These are phyloP conservation scores for Gymnoscopelus braueri DNA, from an alignment of 2,797 vertebrate species.

Conservation along the genomic window DNA sequence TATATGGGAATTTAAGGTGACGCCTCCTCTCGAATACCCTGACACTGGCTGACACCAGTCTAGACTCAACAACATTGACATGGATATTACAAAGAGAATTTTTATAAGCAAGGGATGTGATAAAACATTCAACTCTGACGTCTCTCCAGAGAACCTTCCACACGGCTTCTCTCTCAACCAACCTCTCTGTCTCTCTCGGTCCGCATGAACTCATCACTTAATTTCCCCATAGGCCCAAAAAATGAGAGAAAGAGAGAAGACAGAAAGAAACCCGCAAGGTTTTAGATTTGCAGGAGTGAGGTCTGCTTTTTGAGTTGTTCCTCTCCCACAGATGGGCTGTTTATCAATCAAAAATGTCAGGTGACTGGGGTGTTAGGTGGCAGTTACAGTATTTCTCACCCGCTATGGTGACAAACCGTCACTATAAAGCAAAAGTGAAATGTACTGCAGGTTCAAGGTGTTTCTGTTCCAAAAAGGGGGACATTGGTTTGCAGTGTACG, in stretches of 20 bases:
- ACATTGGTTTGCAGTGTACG: no score
- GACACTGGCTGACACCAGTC: background rate
- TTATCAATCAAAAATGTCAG: constrained; percentile 10
- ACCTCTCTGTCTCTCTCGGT: constrained; percentile 41
- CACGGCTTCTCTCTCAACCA: constrained; percentile 49
- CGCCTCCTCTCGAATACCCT: constrained; percentile 14
- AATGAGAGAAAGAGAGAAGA: constrained; percentile 51
- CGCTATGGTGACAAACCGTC: constrained; percentile 6
- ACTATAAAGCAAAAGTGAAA: background rate
- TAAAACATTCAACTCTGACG: constrained; percentile 62
- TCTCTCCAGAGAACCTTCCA: constrained; percentile 57
- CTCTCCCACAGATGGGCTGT: constrained; percentile 39
- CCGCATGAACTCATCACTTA: constrained; percentile 72
- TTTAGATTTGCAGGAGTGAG: constrained; percentile 58
- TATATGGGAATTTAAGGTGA: constrained; percentile 28
- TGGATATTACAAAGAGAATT: constrained; percentile 22
- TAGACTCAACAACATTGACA: constrained; percentile 12
- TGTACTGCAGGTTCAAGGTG: no score
- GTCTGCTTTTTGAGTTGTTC: constrained; percentile 23
- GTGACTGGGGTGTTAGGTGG: constrained; percentile 8
- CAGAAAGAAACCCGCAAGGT: constrained; percentile 56
- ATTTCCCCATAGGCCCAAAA: constrained; percentile 70
- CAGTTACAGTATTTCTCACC: constrained; percentile 19
- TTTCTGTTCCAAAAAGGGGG: no score
- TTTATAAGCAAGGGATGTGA: constrained; percentile 36